Evolutionary conservation across 1,140 invertebrate genomes (phyloP).

Genomic region (Mizuhopecten yessoensis): DNA sequence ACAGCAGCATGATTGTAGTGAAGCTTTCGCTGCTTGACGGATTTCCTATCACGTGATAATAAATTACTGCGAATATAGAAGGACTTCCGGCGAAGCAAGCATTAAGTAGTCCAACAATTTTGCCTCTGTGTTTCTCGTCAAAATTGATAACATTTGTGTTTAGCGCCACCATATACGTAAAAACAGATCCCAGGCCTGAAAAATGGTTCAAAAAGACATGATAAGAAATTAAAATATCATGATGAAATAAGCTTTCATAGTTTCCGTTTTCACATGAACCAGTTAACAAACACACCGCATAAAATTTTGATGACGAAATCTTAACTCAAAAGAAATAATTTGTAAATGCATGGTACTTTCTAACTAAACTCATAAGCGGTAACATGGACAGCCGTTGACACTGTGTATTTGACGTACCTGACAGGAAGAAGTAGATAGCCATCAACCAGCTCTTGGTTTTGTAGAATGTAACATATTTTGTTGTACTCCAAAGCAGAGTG

Average conservation of each 20-base stretch:
- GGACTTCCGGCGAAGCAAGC: conserved; percentile 66
- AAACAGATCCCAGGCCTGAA: conserved; percentile 67
- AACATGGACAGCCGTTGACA: no score
- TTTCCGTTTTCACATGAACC: no score
- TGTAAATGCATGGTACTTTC: no score
- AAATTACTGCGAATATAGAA: conserved; percentile 59
- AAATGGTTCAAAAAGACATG: no score
- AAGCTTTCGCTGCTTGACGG: not conserved
- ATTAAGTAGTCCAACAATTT: conserved; percentile 66
- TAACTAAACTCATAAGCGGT: no score
- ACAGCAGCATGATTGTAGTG: conserved; percentile 61
- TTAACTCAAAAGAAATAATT: no score
- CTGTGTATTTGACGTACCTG: conserved; percentile 56
- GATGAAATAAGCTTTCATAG: no score
- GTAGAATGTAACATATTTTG: conserved; percentile 60
- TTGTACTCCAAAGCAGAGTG: conserved; percentile 67
- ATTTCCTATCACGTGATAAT: conserved; percentile 49
- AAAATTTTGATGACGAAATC: no score
- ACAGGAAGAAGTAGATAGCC: conserved; percentile 65
- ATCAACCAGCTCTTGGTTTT: conserved; percentile 59
- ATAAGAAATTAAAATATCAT: no score
- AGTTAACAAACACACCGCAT: no score
- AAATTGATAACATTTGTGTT: conserved; percentile 70
- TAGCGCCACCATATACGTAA: conserved; percentile 68
- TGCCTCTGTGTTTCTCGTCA: conserved; percentile 63